Conservation (phyloP, 2,888 invertebrate genomes). For the Adelognathus sp. region DNA sequence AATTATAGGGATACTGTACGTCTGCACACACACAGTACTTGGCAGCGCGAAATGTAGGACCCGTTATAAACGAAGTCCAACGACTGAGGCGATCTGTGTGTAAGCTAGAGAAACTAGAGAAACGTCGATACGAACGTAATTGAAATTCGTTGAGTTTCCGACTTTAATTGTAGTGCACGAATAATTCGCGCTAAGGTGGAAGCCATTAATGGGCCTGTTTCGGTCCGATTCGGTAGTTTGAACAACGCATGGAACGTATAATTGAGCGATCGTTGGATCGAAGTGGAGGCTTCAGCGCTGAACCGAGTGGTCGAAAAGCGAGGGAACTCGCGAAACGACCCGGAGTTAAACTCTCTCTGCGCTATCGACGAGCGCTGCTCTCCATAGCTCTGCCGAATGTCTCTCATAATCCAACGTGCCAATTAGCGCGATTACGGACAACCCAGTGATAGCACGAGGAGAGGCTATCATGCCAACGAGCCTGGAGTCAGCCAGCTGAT, state of each 20-base stretch:
- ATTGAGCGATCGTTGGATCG: slow-evolving; percentile 65
- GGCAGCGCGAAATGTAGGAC: slow-evolving; percentile 9
- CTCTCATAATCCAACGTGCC: slow-evolving; percentile 70
- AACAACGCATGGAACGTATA: slow-evolving; percentile 64
- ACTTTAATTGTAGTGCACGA: slow-evolving; percentile 60
- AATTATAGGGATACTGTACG: too few species aligned
- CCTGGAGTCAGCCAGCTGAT: slow-evolving; percentile 20
- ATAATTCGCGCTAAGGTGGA: slow-evolving; percentile 56
- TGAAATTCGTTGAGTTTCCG: slow-evolving; percentile 34
- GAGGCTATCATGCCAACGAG: slow-evolving; percentile 2
- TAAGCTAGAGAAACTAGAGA: not conserved
- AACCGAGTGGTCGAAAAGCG: not conserved
- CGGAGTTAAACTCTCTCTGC: not conserved
- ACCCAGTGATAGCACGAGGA: slow-evolving; percentile 27
- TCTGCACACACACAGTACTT: too few species aligned
- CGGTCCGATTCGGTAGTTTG: slow-evolving; percentile 37
- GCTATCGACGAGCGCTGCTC: not conserved
- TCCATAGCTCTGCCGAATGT: slow-evolving; percentile 60
- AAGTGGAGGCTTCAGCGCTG: slow-evolving; percentile 14
- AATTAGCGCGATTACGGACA: slow-evolving; percentile 69
- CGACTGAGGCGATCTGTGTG: not conserved
- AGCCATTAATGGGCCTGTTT: slow-evolving; percentile 62
- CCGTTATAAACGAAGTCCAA: not conserved
- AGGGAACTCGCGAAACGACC: slow-evolving; percentile 34
- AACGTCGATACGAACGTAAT: not conserved